Percentiles rank a stretch among this genome's conserved stretches.
phyloP scores from a whole-genome alignment of 2,113 vertebrate genomes.

The Paraplagusia blochii region DNA sequence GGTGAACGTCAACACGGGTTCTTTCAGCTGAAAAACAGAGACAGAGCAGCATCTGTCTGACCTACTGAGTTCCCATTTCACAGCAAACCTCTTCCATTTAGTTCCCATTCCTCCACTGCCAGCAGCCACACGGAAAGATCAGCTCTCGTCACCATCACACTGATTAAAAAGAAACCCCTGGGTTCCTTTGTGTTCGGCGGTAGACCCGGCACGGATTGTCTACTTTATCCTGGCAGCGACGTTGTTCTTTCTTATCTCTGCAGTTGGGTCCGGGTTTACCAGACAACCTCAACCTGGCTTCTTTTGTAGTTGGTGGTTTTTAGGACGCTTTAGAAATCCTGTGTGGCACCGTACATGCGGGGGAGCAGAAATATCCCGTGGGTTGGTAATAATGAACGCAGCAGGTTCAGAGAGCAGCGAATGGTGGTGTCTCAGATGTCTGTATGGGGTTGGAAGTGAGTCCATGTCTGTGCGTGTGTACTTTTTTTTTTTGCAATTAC shows the following conservation, averaged over 20 bases:
- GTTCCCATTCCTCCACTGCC: neutral
- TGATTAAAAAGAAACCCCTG: slow-evolving; percentile 7
- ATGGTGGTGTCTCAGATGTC: slow-evolving; percentile 41
- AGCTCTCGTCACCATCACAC: slow-evolving; percentile 14
- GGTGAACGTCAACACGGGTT: neutral
- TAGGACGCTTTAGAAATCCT: slow-evolving; percentile 18
- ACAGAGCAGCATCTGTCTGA: slow-evolving; percentile 7
- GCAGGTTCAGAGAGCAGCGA: slow-evolving; percentile 57
- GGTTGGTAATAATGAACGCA: slow-evolving; percentile 68
- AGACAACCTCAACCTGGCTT: slow-evolving; percentile 16
- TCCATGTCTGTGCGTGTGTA: slow-evolving; percentile 1
- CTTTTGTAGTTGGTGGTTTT: slow-evolving; percentile 18
- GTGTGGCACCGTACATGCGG: slow-evolving; percentile 48
- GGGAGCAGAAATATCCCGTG: slow-evolving; percentile 48
- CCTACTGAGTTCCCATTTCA: slow-evolving; percentile 31
- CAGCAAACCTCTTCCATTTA: slow-evolving; percentile 18
- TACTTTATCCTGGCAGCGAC: slow-evolving; percentile 27
- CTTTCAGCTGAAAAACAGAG: slow-evolving; percentile 16
- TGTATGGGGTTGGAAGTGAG: slow-evolving; percentile 22
- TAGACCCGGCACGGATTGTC: slow-evolving; percentile 18
- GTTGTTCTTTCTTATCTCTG: slow-evolving; percentile 24
- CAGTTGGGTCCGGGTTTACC: slow-evolving; percentile 33
- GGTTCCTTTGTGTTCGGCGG: slow-evolving; percentile 5
- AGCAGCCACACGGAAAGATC: slow-evolving; percentile 5
- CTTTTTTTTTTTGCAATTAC: slow-evolving; percentile 15